phyloP scores from a whole-genome alignment of 1,140 invertebrate species.

The Drosophila sp. region DNA sequence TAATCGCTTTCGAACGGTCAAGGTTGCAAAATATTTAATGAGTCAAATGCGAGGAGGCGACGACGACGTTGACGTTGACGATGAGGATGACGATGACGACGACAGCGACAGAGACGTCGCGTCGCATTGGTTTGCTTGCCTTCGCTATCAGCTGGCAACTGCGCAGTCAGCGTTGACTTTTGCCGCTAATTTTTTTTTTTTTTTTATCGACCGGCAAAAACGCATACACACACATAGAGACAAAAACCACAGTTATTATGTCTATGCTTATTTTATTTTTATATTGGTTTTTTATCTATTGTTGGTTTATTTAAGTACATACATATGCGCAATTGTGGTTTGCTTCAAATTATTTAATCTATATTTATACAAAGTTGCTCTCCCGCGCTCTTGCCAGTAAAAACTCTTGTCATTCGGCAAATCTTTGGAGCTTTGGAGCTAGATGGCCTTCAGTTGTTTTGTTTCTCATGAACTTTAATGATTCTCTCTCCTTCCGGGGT shows the following conservation, averaged over 20 bases:
- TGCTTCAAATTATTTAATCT: neutral
- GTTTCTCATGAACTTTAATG: too few species aligned
- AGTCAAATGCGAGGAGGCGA: conserved; percentile 63
- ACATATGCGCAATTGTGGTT: conserved; percentile 15
- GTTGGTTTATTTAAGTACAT: conserved; percentile 7
- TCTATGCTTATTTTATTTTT: conserved; percentile 56
- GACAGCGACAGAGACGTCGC: conserved; percentile 28
- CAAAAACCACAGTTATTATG: conserved; percentile 34
- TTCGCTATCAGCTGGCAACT: conserved; percentile 58
- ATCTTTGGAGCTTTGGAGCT: too few species aligned
- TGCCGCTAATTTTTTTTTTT: conserved; percentile 10
- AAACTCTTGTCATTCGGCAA: too few species aligned
- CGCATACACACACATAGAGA: conserved; percentile 19
- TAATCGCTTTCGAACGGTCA: conserved; percentile 80
- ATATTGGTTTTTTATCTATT: conserved; percentile 12
- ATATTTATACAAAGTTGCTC: too few species aligned
- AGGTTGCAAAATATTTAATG: conserved; percentile 81
- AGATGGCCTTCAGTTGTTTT: too few species aligned
- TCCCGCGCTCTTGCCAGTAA: too few species aligned
- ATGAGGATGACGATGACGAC: conserved; percentile 34
- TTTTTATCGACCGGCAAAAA: conserved; percentile 27
- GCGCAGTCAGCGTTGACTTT: conserved; percentile 16
- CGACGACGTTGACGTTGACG: conserved; percentile 11
- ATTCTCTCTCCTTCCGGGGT: too few species aligned
- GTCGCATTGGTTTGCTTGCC: conserved; percentile 4